Evolutionary conservation across 2,888 invertebrate genomes (phyloP).

Genomic region (Drosophila melanosoma): DNA sequence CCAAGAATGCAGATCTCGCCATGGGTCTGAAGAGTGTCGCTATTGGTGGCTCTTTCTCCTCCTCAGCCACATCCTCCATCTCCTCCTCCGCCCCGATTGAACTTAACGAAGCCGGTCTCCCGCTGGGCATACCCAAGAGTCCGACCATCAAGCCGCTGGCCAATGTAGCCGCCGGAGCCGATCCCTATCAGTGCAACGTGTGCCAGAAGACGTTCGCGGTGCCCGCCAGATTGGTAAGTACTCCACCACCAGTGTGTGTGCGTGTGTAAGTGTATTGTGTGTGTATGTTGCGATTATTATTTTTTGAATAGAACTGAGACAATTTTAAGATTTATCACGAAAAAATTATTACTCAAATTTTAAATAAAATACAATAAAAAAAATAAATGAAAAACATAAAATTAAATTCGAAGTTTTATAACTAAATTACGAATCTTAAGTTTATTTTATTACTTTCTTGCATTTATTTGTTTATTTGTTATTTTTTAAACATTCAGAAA

Average conservation of each 20-base stretch:
- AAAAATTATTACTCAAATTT: neutral
- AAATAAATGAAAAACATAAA: too few relatives aligned
- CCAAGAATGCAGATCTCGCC: conserved; percentile 83
- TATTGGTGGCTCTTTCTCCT: neutral
- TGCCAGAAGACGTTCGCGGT: conserved; percentile 96
- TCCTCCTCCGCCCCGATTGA: conserved; percentile 56
- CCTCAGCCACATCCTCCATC: conserved; percentile 4
- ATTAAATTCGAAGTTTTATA: too few relatives aligned
- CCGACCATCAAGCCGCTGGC: conserved; percentile 81
- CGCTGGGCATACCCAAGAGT: conserved; percentile 82
- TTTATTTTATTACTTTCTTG: too few relatives aligned
- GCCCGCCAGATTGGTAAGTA: conserved; percentile 90
- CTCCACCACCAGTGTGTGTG: neutral
- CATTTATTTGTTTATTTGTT: neutral
- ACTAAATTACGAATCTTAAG: too few relatives aligned
- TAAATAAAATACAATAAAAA: neutral
- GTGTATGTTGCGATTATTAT: neutral
- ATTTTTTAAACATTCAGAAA: neutral
- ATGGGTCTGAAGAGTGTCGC: conserved; percentile 40
- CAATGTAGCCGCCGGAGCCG: conserved; percentile 84
- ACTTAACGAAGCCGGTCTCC: conserved; percentile 66
- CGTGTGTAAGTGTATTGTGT: neutral
- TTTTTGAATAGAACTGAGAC: neutral
- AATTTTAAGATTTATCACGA: neutral
- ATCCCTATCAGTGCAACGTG: conserved; percentile 95